Percentiles rank a stretch among this genome's conserved stretches.
Evolutionary conservation across 2,113 vertebrate species (phyloP).

Genomic region (Aplodontia rufa): DNA sequence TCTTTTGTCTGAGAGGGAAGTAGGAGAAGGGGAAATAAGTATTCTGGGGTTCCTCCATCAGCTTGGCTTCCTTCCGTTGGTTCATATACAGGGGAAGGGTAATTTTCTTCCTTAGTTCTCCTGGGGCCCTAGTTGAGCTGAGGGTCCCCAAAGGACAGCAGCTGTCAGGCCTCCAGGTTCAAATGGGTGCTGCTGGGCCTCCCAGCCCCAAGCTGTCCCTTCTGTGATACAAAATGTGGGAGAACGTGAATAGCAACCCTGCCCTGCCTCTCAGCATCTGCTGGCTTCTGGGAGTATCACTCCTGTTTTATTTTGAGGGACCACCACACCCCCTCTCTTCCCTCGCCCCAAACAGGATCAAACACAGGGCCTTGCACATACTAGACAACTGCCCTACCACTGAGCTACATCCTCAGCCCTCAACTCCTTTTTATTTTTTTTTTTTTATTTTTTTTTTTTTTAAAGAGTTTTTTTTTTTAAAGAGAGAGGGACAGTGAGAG

Average conservation of each 20-base stretch:
- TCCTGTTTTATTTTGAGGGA: neutral
- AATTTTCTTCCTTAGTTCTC: neutral
- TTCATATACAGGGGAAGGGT: neutral
- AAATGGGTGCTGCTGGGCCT: neutral
- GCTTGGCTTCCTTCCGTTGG: neutral
- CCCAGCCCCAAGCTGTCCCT: neutral
- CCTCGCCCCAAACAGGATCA: too few relatives aligned
- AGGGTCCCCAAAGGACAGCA: neutral
- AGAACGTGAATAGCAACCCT: neutral
- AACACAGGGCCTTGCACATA: too few relatives aligned
- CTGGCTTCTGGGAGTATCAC: neutral
- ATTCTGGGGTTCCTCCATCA: neutral
- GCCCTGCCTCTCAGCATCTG: neutral
- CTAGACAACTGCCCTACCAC: too few relatives aligned
- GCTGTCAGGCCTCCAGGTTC: constrained; percentile 16
- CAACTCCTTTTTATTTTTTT: too few relatives aligned
- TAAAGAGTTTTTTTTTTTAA: too few relatives aligned
- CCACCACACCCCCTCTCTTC: neutral
- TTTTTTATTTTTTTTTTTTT: too few relatives aligned
- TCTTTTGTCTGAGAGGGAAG: constrained; percentile 45
- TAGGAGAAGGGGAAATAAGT: constrained; percentile 47
- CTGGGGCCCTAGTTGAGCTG: neutral
- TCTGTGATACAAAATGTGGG: constrained; percentile 15
- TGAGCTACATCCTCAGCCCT: too few relatives aligned
- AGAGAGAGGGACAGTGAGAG: too few relatives aligned